phyloP scores from a whole-genome alignment of 2,797 vertebrate genomes.

The Carapus acus region DNA sequence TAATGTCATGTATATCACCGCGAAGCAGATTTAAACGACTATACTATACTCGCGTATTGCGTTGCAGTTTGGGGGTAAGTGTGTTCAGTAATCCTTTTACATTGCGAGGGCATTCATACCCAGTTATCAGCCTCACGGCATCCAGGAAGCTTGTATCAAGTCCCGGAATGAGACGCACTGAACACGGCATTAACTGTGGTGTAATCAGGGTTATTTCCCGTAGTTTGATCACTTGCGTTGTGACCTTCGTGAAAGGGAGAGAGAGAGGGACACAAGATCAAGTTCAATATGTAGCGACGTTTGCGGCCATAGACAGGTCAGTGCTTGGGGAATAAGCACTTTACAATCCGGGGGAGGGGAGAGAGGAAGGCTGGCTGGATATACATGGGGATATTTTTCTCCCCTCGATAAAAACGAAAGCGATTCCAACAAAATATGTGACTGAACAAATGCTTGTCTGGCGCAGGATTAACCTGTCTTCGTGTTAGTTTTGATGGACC shows the following conservation, averaged over 20 bases:
- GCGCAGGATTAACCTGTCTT: conserved; percentile 14
- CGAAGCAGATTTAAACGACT: conserved; percentile 30
- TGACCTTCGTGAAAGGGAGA: conserved; percentile 34
- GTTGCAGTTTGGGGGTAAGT: conserved; percentile 66
- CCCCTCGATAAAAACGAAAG: conserved; percentile 71
- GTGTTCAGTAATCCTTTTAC: conserved; percentile 12
- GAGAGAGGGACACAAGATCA: conserved; percentile 28
- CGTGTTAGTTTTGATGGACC: conserved; percentile 28
- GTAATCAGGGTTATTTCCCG: conserved; percentile 18
- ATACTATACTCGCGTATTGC: conserved; percentile 16
- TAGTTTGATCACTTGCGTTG: conserved; percentile 1
- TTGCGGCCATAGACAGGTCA: conserved; percentile 60
- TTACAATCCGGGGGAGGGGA: conserved; percentile 68
- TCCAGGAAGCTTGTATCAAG: conserved; percentile 73
- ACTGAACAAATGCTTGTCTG: conserved; percentile 59
- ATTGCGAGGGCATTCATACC: conserved; percentile 18
- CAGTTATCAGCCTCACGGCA: conserved; percentile 61
- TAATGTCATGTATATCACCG: conserved; percentile 46
- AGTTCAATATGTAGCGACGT: conserved; percentile 59
- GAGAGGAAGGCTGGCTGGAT: conserved; percentile 47
- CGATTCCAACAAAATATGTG: conserved; percentile 46
- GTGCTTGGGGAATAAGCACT: conserved; percentile 60
- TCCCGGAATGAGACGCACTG: conserved; percentile 37
- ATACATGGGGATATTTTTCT: conserved; percentile 50
- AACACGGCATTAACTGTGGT: conserved; percentile 15